phyloP scores from a whole-genome alignment of 2,113 vertebrate genomes.

The Aviceda subcristata region DNA sequence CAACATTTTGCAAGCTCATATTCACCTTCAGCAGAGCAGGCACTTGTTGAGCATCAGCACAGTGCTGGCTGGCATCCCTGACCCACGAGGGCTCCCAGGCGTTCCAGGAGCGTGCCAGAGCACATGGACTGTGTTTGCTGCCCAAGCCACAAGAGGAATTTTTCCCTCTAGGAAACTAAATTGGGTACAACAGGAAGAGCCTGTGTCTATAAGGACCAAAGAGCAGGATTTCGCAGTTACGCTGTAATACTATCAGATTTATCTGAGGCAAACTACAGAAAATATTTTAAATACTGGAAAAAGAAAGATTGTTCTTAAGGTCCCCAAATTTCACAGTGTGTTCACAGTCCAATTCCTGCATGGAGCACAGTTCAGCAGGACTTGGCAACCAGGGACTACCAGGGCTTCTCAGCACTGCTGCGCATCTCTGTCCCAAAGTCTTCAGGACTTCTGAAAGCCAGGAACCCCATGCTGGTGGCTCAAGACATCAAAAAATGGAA shows the following conservation, averaged over 20 bases:
- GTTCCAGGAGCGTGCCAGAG: not conserved
- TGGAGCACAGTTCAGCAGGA: not conserved
- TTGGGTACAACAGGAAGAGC: not conserved
- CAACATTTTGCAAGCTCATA: not conserved
- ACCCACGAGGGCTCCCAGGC: not conserved
- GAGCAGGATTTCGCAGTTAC: not conserved
- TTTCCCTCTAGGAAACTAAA: not conserved
- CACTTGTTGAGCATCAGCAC: not conserved
- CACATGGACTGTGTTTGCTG: not conserved
- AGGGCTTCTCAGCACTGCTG: not conserved
- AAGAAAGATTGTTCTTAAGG: not conserved
- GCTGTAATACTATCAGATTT: not conserved
- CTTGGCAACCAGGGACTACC: not conserved
- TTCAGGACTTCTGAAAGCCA: not conserved
- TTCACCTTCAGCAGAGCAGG: not conserved
- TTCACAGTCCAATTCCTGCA: not conserved
- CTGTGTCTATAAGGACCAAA: not conserved
- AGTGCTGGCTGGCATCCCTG: fast-evolving
- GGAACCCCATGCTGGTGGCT: not conserved
- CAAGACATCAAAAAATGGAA: not conserved
- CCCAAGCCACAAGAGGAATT: not conserved
- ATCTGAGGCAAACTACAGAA: not conserved
- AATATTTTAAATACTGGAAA: not conserved
- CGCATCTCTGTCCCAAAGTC: not conserved
- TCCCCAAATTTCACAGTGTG: not conserved